A percentile compares a stretch with the other conserved stretches of the same genome.
These are phyloP conservation scores for Trachops cirrhosus DNA, from an alignment of 2,797 vertebrate species.

Conservation along the genomic window DNA sequence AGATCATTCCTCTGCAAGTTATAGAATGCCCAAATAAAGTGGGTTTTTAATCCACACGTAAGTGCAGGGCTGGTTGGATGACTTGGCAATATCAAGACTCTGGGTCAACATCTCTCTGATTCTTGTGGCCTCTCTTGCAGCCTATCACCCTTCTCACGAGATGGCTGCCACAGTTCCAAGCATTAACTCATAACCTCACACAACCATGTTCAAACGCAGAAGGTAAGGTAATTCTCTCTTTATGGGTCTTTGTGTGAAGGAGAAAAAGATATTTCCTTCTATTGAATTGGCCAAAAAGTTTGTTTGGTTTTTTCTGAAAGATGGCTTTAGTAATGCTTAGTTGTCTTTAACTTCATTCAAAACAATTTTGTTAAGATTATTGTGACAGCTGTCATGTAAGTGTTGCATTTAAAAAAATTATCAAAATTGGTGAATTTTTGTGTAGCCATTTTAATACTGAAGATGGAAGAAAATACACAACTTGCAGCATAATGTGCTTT, in stretches of 20 bases:
- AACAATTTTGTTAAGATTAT: neutral
- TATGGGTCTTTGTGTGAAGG: neutral
- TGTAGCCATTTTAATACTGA: neutral
- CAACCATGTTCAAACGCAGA: neutral
- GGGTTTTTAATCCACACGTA: neutral
- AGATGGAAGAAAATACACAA: neutral
- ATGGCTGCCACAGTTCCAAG: neutral
- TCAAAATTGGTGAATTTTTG: neutral
- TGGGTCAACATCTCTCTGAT: neutral
- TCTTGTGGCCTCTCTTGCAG: neutral
- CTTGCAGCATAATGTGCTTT: neutral
- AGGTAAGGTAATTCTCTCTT: neutral
- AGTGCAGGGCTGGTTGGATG: neutral
- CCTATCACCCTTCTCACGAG: neutral
- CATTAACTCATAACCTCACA: neutral
- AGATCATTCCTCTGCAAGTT: neutral
- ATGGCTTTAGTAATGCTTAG: neutral
- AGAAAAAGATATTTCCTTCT: neutral
- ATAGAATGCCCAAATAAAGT: neutral
- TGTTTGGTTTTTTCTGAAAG: neutral
- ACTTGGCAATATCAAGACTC: neutral
- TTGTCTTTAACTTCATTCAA: neutral
- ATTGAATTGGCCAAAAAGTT: neutral
- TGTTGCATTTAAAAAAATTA: neutral
- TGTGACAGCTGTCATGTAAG: neutral